Percentiles rank a stretch among this genome's conserved stretches.
These are phyloP conservation scores for Peromyscus nudipes DNA, from an alignment of 2,797 vertebrate species.

Conservation along the genomic window DNA sequence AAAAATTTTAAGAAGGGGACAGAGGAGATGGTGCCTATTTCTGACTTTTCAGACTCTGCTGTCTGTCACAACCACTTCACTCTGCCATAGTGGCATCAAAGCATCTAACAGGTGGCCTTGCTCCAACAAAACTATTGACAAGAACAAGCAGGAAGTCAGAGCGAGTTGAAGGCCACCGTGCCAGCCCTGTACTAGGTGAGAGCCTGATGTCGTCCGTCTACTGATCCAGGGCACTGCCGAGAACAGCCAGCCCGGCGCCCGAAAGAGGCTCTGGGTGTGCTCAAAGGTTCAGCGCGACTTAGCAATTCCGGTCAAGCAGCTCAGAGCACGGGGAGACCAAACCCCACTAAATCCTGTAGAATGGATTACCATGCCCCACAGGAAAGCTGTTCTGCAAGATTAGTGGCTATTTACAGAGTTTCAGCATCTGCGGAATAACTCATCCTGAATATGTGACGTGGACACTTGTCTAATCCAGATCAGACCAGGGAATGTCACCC, in stretches of 20 bases:
- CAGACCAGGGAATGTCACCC: not conserved
- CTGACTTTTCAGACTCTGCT: not conserved
- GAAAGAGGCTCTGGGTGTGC: not conserved
- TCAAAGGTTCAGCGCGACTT: not conserved
- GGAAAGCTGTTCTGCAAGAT: not conserved
- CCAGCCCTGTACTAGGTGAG: not conserved
- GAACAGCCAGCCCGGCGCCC: not conserved
- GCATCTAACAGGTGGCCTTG: not conserved
- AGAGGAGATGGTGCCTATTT: not conserved
- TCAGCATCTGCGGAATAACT: not conserved
- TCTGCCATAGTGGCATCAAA: not conserved
- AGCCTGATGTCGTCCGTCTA: not conserved
- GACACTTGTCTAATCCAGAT: not conserved
- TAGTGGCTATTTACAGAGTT: not conserved
- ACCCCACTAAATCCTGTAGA: not conserved
- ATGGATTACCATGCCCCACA: not conserved
- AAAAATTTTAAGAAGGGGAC: not conserved
- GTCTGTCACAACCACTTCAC: not conserved
- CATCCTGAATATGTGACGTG: not conserved
- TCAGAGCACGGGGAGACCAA: not conserved
- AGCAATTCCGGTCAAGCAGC: not conserved
- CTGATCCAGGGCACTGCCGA: accelerated
- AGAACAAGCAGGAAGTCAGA: not conserved
- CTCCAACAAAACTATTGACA: not conserved
- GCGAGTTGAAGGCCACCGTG: not conserved